These are phyloP conservation scores for Pogonophryne albipinna DNA, from an alignment of 2,797 vertebrate genomes.

Conservation along the genomic window DNA sequence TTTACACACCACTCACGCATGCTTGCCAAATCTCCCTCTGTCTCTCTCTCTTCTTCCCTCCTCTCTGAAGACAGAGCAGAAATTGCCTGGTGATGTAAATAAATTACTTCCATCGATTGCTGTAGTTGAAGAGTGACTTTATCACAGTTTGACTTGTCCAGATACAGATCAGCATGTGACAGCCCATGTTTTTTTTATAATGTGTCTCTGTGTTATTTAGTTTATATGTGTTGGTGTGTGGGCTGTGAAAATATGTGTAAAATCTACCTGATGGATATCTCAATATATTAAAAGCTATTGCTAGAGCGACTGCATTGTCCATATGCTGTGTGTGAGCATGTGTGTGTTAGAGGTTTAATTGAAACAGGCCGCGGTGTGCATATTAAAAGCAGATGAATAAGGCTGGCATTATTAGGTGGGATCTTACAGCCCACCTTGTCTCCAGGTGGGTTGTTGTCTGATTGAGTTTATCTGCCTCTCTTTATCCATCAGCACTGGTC, in stretches of 20 bases:
- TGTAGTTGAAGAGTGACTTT: slow-evolving; percentile 86
- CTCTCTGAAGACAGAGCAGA: slow-evolving; percentile 79
- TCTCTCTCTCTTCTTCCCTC: slow-evolving; percentile 46
- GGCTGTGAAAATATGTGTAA: slow-evolving; percentile 66
- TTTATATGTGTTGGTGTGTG: slow-evolving; percentile 32
- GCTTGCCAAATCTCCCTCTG: slow-evolving; percentile 76
- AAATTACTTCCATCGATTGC: slow-evolving; percentile 88
- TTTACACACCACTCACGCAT: slow-evolving; percentile 82
- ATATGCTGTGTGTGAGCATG: slow-evolving; percentile 12
- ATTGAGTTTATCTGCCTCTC: slow-evolving; percentile 54
- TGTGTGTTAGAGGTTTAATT: slow-evolving; percentile 44
- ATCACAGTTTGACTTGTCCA: slow-evolving; percentile 86
- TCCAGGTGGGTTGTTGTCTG: slow-evolving; percentile 37
- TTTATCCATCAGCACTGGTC: slow-evolving; percentile 42
- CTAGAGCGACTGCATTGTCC: neutral
- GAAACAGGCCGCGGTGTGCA: slow-evolving; percentile 39
- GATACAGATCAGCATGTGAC: slow-evolving; percentile 83
- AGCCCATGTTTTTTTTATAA: slow-evolving; percentile 70
- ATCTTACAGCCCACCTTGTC: slow-evolving; percentile 44
- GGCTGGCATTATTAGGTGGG: slow-evolving; percentile 38
- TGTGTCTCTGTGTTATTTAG: slow-evolving; percentile 39
- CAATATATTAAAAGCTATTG: slow-evolving; percentile 72
- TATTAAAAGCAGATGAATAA: slow-evolving; percentile 59
- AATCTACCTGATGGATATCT: slow-evolving; percentile 79
- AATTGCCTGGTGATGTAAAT: slow-evolving; percentile 86